A percentile compares a stretch with the other conserved stretches of the same genome.
phyloP scores from a whole-genome alignment of 2,797 vertebrate species.

The Sciurus vulgaris region DNA sequence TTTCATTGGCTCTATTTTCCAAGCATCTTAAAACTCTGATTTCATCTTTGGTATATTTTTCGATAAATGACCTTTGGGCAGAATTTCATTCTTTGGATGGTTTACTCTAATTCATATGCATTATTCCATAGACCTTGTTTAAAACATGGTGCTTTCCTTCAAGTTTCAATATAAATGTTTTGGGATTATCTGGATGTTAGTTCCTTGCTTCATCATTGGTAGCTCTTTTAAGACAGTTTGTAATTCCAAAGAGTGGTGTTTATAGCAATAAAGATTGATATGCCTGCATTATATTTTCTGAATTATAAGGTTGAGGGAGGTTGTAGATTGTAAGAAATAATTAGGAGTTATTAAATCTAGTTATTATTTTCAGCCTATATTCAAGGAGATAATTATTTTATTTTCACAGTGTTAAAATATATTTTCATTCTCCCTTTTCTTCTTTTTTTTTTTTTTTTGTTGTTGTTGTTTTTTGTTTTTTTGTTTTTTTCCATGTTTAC shows the following conservation, averaged over 20 bases:
- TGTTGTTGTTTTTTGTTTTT: background rate
- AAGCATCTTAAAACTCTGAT: conserved; percentile 36
- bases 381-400: background rate
- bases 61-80: background rate
- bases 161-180: conserved; percentile 13
- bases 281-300: conserved; percentile 49
- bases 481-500: background rate
- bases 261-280: conserved; percentile 70
- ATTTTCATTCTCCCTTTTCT: background rate
- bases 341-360: background rate
- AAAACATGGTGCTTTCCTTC: conserved; percentile 47
- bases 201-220: conserved; percentile 43
- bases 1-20: conserved; percentile 62
- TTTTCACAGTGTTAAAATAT: background rate
- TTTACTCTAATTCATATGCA: conserved; percentile 1
- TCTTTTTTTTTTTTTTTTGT: background rate
- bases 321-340: conserved; percentile 41
- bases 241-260: conserved; percentile 66
- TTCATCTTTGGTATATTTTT: conserved; percentile 1
- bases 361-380: conserved; percentile 22
- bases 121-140: background rate
- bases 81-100: background rate
- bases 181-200: conserved; percentile 1
- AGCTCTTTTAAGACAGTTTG: conserved; percentile 59
- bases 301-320: background rate